Evolutionary conservation across 2,113 vertebrate genomes (phyloP).

Genomic region (Eulemur rufifrons): DNA sequence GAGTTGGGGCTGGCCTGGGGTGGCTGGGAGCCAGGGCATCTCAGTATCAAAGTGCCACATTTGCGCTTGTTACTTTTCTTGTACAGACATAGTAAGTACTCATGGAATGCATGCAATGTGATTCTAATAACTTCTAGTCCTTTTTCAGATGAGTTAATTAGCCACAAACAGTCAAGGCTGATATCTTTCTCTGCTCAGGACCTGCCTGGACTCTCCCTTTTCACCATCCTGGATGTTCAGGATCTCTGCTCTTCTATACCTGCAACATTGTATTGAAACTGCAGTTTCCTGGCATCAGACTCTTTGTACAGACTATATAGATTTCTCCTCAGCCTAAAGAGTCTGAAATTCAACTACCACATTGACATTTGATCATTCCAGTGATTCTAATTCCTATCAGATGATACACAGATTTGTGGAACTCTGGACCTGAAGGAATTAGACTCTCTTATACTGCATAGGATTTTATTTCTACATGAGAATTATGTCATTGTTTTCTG

Average conservation of each 20-base stretch:
- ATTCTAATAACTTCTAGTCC: not conserved
- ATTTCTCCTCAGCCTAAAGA: not conserved
- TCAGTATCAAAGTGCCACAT: not conserved
- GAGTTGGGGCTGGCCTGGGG: rapidly evolving
- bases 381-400: not conserved
- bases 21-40: too few relatives aligned
- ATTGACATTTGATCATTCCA: not conserved
- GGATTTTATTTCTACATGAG: not conserved
- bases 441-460: too few relatives aligned
- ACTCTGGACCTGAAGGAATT: not conserved
- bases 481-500: not conserved
- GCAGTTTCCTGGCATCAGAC: not conserved
- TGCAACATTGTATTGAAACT: not conserved
- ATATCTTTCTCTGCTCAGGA: not conserved
- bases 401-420: not conserved
- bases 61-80: not conserved
- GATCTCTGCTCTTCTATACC: not conserved
- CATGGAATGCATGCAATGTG: not conserved
- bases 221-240: not conserved
- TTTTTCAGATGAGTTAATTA: not conserved
- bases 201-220: not conserved
- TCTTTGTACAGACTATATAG: not conserved
- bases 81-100: not conserved
- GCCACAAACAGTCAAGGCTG: not conserved
- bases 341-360: not conserved